phyloP scores from a whole-genome alignment of 2,888 invertebrate genomes.

The Gandaritis pyraliata region DNA sequence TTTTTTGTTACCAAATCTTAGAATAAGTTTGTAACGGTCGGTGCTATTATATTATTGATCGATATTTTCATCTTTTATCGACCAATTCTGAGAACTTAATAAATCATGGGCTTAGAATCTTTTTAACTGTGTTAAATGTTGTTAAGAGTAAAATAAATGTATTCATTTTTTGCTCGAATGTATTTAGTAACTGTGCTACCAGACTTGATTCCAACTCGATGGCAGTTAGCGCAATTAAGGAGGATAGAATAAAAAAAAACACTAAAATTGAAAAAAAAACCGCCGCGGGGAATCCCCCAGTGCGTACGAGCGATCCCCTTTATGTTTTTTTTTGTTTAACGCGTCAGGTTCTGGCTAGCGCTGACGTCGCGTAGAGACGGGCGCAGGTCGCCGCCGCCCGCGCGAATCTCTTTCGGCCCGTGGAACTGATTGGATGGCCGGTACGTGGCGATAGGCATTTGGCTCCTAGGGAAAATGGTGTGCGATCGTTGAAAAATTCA shows the following conservation, averaged over 20 bases:
- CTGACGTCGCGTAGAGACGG: conserved; percentile 62
- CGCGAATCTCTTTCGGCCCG: conserved; percentile 82
- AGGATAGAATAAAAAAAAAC: too few relatives aligned
- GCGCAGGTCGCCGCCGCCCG: conserved; percentile 73
- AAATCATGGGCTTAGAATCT: too few relatives aligned
- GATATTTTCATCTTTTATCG: too few relatives aligned
- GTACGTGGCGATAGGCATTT: conserved; percentile 42
- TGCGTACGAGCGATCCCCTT: conserved; percentile 35
- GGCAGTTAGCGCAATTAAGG: too few relatives aligned
- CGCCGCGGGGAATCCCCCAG: conserved; percentile 6
- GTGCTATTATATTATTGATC: too few relatives aligned
- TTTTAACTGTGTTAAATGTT: too few relatives aligned
- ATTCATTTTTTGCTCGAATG: too few relatives aligned
- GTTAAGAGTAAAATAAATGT: too few relatives aligned
- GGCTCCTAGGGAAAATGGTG: conserved; percentile 11
- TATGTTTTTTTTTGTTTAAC: conserved; percentile 49
- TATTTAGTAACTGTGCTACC: too few relatives aligned
- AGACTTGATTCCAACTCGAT: too few relatives aligned
- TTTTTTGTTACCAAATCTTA: neutral
- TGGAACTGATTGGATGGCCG: conserved; percentile 69
- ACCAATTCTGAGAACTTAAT: too few relatives aligned
- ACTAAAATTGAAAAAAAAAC: neutral
- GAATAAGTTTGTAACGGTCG: neutral
- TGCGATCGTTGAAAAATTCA: neutral
- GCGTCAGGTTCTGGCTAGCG: conserved; percentile 75